These are phyloP conservation scores for Athalia circularis DNA, from an alignment of 2,888 invertebrate species.

Conservation along the genomic window DNA sequence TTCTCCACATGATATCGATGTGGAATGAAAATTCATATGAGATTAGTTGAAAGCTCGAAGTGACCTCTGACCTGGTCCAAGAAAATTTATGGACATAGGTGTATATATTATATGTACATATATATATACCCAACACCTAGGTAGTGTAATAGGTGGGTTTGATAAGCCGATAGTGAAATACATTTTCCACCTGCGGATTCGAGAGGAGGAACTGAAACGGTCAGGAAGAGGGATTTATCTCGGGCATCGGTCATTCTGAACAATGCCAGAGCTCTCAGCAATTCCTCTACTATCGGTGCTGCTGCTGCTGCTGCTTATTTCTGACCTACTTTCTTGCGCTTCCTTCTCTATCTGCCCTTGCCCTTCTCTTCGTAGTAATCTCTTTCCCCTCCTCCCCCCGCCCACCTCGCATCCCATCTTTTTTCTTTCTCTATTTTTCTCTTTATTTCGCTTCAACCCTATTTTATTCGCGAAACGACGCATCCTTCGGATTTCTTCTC, in stretches of 20 bases:
- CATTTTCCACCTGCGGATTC: not conserved
- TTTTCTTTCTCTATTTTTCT: constrained; percentile 29
- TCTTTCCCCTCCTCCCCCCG: constrained; percentile 31
- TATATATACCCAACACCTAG: too few relatives aligned
- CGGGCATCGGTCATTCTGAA: constrained; percentile 54
- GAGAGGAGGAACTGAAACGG: constrained; percentile 3
- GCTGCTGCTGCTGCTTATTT: constrained; percentile 51
- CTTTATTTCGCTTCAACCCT: constrained; percentile 6
- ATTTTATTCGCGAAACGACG: constrained; percentile 42
- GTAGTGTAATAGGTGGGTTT: not conserved
- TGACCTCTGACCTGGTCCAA: constrained; percentile 20
- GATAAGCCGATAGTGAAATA: constrained; percentile 35
- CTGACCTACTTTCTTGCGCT: constrained; percentile 54
- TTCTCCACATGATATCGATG: too few relatives aligned
- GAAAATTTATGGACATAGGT: constrained; percentile 11
- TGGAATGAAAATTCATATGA: not conserved
- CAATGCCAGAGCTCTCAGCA: constrained; percentile 51
- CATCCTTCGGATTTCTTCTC: constrained; percentile 58
- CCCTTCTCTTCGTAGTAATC: not conserved
- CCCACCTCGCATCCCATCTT: not conserved
- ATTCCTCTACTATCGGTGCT: constrained; percentile 52
- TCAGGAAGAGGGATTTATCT: constrained; percentile 52
- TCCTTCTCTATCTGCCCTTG: constrained; percentile 26
- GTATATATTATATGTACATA: not conserved
- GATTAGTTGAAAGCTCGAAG: not conserved